Conservation (phyloP, 2,113 vertebrate genomes). For the Platichthys flesus region DNA sequence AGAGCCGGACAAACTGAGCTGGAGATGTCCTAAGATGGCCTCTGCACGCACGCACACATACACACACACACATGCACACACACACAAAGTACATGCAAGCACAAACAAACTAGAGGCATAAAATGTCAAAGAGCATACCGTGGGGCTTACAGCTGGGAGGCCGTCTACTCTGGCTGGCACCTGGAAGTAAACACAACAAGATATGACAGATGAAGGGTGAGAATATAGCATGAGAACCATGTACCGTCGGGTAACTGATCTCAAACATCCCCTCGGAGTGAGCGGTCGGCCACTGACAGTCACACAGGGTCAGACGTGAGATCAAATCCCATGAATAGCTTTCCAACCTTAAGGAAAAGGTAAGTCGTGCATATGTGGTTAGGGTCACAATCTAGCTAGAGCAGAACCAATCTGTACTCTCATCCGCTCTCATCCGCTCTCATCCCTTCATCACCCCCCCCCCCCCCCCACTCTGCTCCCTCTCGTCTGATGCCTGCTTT, state of each 20-base stretch:
- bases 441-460: constrained; percentile 37
- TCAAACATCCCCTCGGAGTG: background rate
- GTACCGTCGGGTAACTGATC: background rate
- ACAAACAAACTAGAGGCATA: background rate
- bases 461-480: background rate
- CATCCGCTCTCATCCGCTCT: constrained; percentile 23
- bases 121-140: constrained; percentile 46
- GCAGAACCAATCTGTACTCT: constrained; percentile 48
- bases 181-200: constrained; percentile 37
- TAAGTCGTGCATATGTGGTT: constrained; percentile 47
- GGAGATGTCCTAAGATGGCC: constrained; percentile 25
- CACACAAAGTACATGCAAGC: constrained; percentile 1
- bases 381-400: constrained; percentile 42
- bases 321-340: background rate
- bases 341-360: constrained; percentile 21
- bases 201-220: constrained; percentile 5
- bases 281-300: constrained; percentile 6
- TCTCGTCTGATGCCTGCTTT: constrained; percentile 34
- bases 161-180: constrained; percentile 59
- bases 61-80: background rate
- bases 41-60: background rate
- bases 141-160: constrained; percentile 42
- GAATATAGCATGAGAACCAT: background rate
- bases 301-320: constrained; percentile 29
- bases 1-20: background rate